Conservation (phyloP, 2,113 vertebrate genomes). For the Thunnus thynnus region DNA sequence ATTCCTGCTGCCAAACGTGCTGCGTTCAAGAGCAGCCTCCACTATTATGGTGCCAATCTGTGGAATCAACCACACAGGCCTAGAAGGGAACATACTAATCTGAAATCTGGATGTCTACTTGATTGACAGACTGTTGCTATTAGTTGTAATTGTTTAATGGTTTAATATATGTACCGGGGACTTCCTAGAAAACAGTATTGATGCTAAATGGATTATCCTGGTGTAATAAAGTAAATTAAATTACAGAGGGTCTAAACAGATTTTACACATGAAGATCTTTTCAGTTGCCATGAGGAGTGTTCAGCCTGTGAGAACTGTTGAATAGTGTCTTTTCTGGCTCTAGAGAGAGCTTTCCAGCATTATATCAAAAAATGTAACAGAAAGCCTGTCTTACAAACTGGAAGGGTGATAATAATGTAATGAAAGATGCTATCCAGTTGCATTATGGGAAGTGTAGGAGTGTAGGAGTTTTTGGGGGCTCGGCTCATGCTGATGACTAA, state of each 20-base stretch:
- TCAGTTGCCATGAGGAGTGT: neutral
- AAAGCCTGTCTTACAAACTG: neutral
- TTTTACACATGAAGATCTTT: conserved; percentile 5
- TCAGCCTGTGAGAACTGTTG: neutral
- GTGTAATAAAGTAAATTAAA: conserved; percentile 3
- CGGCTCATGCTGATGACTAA: too few relatives aligned
- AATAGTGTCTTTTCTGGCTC: neutral
- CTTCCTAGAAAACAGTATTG: neutral
- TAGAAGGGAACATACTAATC: neutral
- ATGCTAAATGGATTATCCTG: neutral
- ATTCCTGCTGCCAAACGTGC: neutral
- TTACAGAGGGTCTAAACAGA: neutral
- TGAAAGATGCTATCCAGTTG: too few relatives aligned
- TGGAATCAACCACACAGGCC: neutral
- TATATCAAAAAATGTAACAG: neutral
- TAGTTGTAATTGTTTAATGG: too few relatives aligned
- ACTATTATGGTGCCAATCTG: neutral
- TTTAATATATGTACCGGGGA: too few relatives aligned
- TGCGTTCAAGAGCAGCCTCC: neutral
- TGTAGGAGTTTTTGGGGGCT: too few relatives aligned
- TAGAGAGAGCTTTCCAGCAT: neutral
- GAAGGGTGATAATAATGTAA: neutral
- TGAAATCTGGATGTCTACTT: neutral
- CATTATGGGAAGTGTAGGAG: too few relatives aligned
- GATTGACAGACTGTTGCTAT: neutral